phyloP scores from a whole-genome alignment of 2,888 invertebrate species.

The Smittia sp. region DNA sequence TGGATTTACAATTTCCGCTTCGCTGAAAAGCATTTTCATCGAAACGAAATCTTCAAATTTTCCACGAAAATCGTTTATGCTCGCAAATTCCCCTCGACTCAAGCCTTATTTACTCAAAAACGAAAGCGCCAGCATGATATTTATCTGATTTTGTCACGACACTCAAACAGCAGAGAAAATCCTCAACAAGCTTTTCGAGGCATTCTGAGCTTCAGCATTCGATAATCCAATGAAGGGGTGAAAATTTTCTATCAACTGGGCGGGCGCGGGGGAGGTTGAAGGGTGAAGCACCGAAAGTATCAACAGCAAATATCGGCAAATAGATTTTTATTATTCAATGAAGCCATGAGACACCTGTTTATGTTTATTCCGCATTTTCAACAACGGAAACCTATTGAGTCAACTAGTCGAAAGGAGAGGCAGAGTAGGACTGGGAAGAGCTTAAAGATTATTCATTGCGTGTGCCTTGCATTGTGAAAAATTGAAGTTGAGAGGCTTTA shows the following conservation, averaged over 20 bases:
- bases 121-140: neutral
- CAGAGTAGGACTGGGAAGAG: neutral
- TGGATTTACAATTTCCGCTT: no score
- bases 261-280: neutral
- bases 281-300: neutral
- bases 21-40: no score
- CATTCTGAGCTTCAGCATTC: neutral
- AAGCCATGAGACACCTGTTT: conserved; percentile 31
- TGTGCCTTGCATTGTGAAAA: neutral
- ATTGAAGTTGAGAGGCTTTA: no score
- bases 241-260: conserved; percentile 1
- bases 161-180: neutral
- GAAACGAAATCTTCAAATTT: neutral
- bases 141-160: conserved; percentile 18
- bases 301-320: conserved; percentile 1
- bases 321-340: conserved; percentile 28
- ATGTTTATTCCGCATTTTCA: conserved; percentile 11
- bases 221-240: conserved; percentile 12
- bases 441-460: conserved; percentile 7
- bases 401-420: neutral
- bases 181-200: conserved; percentile 8
- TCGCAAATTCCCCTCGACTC: neutral
- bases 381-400: neutral
- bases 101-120: neutral
- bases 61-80: neutral